These are phyloP conservation scores for Trichacis sp. DNA, from an alignment of 2,888 invertebrate species.

Conservation along the genomic window DNA sequence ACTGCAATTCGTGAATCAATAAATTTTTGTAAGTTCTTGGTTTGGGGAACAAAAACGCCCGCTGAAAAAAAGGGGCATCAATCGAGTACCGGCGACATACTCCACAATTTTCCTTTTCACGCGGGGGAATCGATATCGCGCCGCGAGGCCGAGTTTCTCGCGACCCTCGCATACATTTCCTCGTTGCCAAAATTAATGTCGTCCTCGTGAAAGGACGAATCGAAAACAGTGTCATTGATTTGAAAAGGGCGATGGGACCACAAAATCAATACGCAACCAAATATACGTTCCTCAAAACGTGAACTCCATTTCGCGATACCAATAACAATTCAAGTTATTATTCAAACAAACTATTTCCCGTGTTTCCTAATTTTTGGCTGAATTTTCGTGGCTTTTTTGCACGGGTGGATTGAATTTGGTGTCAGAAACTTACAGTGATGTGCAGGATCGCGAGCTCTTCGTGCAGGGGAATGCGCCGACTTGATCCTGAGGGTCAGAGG, in stretches of 20 bases:
- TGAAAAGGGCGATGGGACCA: not conserved
- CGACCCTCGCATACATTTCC: constrained; percentile 17
- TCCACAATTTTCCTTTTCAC: constrained; percentile 40
- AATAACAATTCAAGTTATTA: too few species aligned
- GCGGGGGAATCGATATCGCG: constrained; percentile 38
- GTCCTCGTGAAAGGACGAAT: not conserved
- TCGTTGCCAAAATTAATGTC: not conserved
- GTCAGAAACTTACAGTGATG: not conserved
- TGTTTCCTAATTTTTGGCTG: too few species aligned
- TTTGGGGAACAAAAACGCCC: too few species aligned
- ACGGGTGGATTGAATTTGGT: not conserved
- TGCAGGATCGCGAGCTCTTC: not conserved
- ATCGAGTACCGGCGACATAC: constrained; percentile 36
- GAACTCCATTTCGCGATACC: too few species aligned
- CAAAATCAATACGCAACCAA: not conserved
- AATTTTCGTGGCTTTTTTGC: too few species aligned
- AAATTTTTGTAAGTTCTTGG: too few species aligned
- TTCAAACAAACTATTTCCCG: too few species aligned
- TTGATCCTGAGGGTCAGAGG: not conserved
- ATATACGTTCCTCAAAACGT: not conserved
- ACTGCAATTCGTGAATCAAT: too few species aligned
- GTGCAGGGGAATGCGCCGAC: not conserved
- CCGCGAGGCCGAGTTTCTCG: constrained; percentile 40
- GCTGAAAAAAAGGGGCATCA: constrained; percentile 32
- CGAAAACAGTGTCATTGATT: not conserved